Evolutionary conservation across 2,888 invertebrate genomes (phyloP).

Genomic region (Rhagium mordax): DNA sequence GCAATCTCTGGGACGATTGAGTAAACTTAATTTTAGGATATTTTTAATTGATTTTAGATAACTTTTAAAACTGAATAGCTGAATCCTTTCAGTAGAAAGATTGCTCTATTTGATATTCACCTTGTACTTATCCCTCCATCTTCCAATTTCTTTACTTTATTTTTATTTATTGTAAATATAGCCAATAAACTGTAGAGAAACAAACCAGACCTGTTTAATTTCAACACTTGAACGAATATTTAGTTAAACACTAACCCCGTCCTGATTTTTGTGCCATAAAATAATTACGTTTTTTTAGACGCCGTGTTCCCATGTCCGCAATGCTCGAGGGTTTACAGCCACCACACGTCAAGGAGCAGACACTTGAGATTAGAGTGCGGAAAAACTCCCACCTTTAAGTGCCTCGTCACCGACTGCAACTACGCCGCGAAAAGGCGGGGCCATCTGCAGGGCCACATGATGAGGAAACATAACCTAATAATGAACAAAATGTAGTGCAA

Average conservation of each 20-base stretch:
- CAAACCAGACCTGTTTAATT: too few relatives aligned
- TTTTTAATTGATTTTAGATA: too few relatives aligned
- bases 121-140: too few relatives aligned
- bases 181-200: too few relatives aligned
- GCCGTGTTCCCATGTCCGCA: constrained; percentile 39
- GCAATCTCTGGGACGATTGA: too few relatives aligned
- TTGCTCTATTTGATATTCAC: too few relatives aligned
- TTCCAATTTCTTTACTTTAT: not conserved
- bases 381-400: constrained; percentile 56
- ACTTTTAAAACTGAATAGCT: too few relatives aligned
- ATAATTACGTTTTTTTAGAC: constrained; percentile 29
- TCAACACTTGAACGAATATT: not conserved
- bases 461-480: not conserved
- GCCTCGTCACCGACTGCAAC: constrained; percentile 46
- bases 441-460: not conserved
- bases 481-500: not conserved
- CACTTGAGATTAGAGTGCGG: constrained; percentile 61
- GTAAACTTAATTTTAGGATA: too few relatives aligned
- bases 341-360: constrained; percentile 54
- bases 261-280: not conserved
- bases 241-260: not conserved
- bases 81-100: too few relatives aligned
- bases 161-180: not conserved
- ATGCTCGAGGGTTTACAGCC: constrained; percentile 54
- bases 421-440: constrained; percentile 53